Conservation (phyloP, 2,113 vertebrate genomes). For the Muntiacus muntjak region DNA sequence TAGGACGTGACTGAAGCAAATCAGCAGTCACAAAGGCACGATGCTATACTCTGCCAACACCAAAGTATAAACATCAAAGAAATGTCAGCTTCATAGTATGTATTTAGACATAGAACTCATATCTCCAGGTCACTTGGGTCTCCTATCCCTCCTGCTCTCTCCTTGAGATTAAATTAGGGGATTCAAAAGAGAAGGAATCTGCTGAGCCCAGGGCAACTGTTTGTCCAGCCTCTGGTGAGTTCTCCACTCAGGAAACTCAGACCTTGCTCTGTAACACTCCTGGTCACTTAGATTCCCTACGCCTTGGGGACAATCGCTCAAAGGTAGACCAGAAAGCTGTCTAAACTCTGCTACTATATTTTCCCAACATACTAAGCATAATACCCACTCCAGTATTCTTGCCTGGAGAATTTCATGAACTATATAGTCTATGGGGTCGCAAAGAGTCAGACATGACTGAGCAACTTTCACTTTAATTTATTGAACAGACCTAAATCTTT, state of each 20-base stretch:
- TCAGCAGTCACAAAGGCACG: accelerated
- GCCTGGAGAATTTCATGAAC: background rate
- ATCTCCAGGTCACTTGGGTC: background rate
- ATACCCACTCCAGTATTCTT: background rate
- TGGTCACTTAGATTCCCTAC: background rate
- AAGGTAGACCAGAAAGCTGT: background rate
- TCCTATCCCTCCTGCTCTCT: background rate
- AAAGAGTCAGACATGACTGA: background rate
- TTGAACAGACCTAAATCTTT: slow-evolving; percentile 13
- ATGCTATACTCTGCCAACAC: background rate
- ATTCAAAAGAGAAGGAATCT: background rate
- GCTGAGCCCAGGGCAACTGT: background rate
- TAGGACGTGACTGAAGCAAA: background rate
- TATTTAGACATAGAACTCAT: background rate
- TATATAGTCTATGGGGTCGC: background rate
- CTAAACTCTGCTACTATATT: background rate
- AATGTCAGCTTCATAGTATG: background rate
- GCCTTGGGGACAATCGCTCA: background rate
- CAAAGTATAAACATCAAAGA: background rate
- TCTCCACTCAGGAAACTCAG: background rate
- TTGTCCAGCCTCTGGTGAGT: background rate
- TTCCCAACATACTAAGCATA: slow-evolving; percentile 5
- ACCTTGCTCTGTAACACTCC: background rate
- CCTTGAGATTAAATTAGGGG: background rate
- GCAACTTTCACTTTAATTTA: background rate